Evolutionary conservation across 1,140 invertebrate genomes (phyloP).

Genomic region (Macrotrachela quadricornifera): DNA sequence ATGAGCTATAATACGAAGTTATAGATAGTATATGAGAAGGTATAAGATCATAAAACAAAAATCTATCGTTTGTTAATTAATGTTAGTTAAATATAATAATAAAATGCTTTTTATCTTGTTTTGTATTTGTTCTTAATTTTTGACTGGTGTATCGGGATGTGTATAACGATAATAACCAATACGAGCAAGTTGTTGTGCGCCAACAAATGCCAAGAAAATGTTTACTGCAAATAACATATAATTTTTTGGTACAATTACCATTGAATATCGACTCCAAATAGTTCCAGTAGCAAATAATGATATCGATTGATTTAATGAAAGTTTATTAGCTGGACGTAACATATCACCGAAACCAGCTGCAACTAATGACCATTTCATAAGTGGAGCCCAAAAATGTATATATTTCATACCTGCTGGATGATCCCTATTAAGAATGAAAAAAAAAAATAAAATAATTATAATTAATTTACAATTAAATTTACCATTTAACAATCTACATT

Average conservation of each 20-base stretch:
- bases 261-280: conserved; percentile 53
- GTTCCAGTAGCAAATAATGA: conserved; percentile 27
- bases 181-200: conserved; percentile 52
- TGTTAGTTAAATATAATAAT: no score
- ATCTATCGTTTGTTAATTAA: no score
- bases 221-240: conserved; percentile 77
- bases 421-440: neutral
- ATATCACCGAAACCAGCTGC: conserved; percentile 80
- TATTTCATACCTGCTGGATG: conserved; percentile 59
- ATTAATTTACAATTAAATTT: no score
- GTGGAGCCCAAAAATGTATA: conserved; percentile 81
- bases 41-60: no score
- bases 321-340: conserved; percentile 59
- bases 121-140: no score
- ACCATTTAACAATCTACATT: no score
- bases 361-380: conserved; percentile 61
- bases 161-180: conserved; percentile 19
- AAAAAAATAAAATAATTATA: no score
- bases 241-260: conserved; percentile 83
- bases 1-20: no score
- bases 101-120: no score
- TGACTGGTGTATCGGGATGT: no score
- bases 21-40: no score
- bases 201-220: conserved; percentile 65
- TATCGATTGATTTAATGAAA: conserved; percentile 59